Base-by-base conservation (phyloP, 2,888 invertebrate species). In the Tineola bisselliella region DNA sequence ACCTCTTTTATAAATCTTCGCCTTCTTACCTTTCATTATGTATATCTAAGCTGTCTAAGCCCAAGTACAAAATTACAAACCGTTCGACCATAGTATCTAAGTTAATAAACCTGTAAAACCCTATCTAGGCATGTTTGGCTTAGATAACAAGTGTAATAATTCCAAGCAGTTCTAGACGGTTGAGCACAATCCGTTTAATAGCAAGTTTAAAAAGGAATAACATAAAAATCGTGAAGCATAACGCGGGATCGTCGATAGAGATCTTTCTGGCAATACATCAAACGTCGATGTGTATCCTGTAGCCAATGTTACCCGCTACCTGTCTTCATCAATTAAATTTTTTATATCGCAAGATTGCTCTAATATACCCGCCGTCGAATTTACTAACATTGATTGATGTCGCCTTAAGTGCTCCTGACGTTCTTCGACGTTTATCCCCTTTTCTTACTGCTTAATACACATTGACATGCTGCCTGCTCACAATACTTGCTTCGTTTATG, bases 311-410 rank as follows among this genome's bases (percentile, higher is more conserved):
- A 33, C 62, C 48, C 60, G 69, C 72, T 80, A 81, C 79, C 81
- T 83, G 81, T 81, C 82, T 76, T 76, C 82, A 84, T 86, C 84
- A 84, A 83, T 84, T 81, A 84, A 70, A 70, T 78, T 82, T 82
- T 80, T 84, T 81, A 77, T 75, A 73, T 71, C 69, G 64, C 65
- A 63, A 67, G 72, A 73, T 73, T 67, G 67, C 68, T 74, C 73
- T 70, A 74, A 75, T 73, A 73, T 77, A 77, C 77, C 76, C 78
- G 75, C 74, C 76, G 74, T 75, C 76, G 58, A 58, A 33, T 58
- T 44, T 72, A 57, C 71, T 72, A 69, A 66, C 71, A 66, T 76
- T 84, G 84, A 86, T 84, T 75, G 82, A 86, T 86, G 79, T 68
- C 69, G 19, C 71, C 74, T 76, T 73, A 75, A 81, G 78, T 76